phyloP scores from a whole-genome alignment of 2,888 invertebrate species.

The Alloscopus bannaensis region DNA sequence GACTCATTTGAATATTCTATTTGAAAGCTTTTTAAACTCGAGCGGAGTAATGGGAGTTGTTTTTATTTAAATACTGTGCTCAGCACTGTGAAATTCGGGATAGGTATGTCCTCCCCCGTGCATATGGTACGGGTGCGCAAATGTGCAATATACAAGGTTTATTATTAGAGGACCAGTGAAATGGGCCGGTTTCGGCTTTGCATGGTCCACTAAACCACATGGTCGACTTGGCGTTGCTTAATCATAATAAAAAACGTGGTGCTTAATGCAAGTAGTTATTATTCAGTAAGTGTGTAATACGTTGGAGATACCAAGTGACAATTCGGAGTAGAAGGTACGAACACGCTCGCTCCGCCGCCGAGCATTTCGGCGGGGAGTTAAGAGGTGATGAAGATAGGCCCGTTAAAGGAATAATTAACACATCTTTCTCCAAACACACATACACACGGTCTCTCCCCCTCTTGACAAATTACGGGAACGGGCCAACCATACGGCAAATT shows the following conservation, averaged over 20 bases:
- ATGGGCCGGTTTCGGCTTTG: too few species aligned
- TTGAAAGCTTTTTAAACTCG: conserved; percentile 3
- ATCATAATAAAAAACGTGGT: conserved; percentile 9
- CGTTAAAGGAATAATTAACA: conserved; percentile 71
- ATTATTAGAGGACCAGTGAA: too few species aligned
- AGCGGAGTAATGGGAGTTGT: conserved; percentile 12
- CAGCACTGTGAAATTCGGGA: too few species aligned
- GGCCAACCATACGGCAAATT: conserved; percentile 69
- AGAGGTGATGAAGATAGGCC: conserved; percentile 44
- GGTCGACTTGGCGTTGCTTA: conserved; percentile 3
- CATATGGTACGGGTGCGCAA: background rate
- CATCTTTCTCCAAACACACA: conserved; percentile 60
- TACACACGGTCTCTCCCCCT: too few species aligned
- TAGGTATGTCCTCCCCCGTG: background rate
- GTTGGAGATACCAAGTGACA: conserved; percentile 7
- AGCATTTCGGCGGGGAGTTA: background rate
- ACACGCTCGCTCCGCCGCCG: too few species aligned
- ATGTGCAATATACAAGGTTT: too few species aligned
- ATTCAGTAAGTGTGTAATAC: too few species aligned
- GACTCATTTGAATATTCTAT: conserved; percentile 44
- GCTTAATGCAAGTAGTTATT: conserved; percentile 8
- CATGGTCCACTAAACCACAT: conserved; percentile 27
- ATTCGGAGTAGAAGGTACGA: too few species aligned
- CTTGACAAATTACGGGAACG: background rate
- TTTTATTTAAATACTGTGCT: conserved; percentile 24